These are phyloP conservation scores for Thalassoma bifasciatum DNA, from an alignment of 2,113 vertebrate genomes.

Conservation along the genomic window DNA sequence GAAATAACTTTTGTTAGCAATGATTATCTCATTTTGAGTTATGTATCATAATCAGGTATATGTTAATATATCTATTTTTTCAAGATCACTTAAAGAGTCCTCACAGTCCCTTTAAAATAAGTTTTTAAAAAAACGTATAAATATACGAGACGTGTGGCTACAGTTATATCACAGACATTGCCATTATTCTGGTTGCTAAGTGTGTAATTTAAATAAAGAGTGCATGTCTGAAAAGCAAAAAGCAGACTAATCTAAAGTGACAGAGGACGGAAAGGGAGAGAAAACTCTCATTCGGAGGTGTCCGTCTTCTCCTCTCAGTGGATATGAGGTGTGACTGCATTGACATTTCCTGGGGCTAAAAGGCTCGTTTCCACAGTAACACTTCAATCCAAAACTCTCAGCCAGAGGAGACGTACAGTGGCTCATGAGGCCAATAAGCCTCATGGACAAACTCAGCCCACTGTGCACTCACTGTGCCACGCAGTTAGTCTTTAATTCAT, in stretches of 20 bases:
- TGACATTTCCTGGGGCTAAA: slow-evolving; percentile 68
- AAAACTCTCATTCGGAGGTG: slow-evolving; percentile 26
- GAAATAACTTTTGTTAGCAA: too few species aligned
- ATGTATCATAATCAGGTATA: too few species aligned
- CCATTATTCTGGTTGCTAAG: not conserved
- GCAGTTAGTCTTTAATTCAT: slow-evolving; percentile 42
- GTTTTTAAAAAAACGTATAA: too few species aligned
- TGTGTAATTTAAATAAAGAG: not conserved
- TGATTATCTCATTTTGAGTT: too few species aligned
- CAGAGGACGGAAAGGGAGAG: not conserved
- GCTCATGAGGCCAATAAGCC: slow-evolving; percentile 36
- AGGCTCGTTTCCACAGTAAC: slow-evolving; percentile 59
- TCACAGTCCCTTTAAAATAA: too few species aligned
- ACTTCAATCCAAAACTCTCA: slow-evolving; percentile 31
- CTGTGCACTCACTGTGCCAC: slow-evolving; percentile 29
- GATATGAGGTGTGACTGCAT: slow-evolving; percentile 50
- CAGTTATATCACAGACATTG: too few species aligned
- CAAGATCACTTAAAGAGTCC: too few species aligned
- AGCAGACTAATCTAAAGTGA: not conserved
- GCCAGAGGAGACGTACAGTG: not conserved
- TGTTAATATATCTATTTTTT: too few species aligned
- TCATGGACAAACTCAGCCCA: slow-evolving; percentile 9
- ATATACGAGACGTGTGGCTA: too few species aligned
- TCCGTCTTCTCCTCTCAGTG: slow-evolving; percentile 41
- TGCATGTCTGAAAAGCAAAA: not conserved